Percentiles rank a stretch among this genome's conserved stretches.
These are phyloP conservation scores for Oreochromis grahami DNA, from an alignment of 2,797 vertebrate genomes.

Conservation along the genomic window DNA sequence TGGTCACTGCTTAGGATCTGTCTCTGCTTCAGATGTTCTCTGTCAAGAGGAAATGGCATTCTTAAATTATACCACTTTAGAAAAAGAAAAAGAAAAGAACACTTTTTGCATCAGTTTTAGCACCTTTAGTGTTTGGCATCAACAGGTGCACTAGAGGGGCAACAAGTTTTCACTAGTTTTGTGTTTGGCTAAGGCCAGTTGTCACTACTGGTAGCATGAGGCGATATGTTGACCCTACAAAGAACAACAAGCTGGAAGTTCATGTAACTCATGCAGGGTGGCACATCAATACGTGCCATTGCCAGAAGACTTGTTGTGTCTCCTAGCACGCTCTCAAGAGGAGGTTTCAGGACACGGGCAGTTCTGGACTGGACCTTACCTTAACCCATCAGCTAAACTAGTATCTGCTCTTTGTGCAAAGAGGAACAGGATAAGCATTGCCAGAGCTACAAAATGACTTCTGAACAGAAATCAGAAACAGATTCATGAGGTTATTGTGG, in stretches of 20 bases:
- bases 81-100: too few relatives aligned
- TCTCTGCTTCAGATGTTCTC: neutral
- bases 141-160: neutral
- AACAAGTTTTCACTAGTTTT: neutral
- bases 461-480: accelerated
- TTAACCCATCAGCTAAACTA: neutral
- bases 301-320: neutral
- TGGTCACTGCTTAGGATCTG: accelerated
- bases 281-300: neutral
- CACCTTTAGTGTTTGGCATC: neutral
- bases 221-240: neutral
- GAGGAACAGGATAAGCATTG: neutral
- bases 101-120: neutral
- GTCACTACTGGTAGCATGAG: accelerated
- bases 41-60: accelerated
- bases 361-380: neutral
- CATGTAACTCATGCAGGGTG: neutral
- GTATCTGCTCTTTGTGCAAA: neutral
- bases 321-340: neutral
- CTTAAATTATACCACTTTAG: accelerated
- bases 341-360: neutral
- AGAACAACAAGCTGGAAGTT: neutral
- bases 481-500: neutral
- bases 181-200: neutral
- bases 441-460: neutral